Evolutionary conservation across 2,888 invertebrate genomes (phyloP).

Genomic region (Smittia aterrima): DNA sequence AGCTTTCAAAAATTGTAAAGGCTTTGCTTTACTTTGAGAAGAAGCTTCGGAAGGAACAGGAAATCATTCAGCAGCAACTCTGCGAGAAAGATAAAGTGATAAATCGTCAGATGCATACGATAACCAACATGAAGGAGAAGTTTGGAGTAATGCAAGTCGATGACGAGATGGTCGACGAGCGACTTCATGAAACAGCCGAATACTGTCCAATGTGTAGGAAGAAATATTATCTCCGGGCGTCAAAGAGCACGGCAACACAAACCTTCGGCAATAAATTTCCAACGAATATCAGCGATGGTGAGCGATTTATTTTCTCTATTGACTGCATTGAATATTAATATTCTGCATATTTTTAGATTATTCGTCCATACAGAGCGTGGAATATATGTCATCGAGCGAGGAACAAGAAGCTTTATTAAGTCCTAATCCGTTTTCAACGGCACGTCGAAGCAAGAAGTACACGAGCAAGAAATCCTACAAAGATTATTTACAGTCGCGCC

Average conservation of each 20-base stretch:
- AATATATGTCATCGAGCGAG: conserved; percentile 53
- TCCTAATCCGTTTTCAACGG: conserved; percentile 49
- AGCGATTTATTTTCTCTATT: too few relatives aligned
- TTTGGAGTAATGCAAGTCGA: conserved; percentile 46
- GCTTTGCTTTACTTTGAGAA: conserved; percentile 52
- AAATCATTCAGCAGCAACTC: conserved; percentile 51
- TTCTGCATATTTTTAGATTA: conserved; percentile 36
- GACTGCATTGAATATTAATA: too few relatives aligned
- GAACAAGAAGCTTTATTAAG: conserved; percentile 46
- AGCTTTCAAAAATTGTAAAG: conserved; percentile 52
- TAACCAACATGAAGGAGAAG: conserved; percentile 49
- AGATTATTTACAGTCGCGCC: conserved; percentile 52
- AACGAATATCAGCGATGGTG: conserved; percentile 45
- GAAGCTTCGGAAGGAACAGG: conserved; percentile 53
- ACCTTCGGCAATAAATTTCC: conserved; percentile 46
- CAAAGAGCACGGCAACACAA: conserved; percentile 50
- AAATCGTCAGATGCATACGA: conserved; percentile 46
- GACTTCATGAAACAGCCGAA: conserved; percentile 45
- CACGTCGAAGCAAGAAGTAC: conserved; percentile 53
- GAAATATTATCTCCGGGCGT: conserved; percentile 52
- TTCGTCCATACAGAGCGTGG: conserved; percentile 43
- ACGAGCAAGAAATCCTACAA: conserved; percentile 54
- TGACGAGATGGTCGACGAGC: conserved; percentile 42
- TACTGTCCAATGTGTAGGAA: conserved; percentile 53
- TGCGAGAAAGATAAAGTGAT: conserved; percentile 48